Conservation (phyloP, 2,113 vertebrate genomes). For the Sinocyclocheilus maitianheensis region DNA sequence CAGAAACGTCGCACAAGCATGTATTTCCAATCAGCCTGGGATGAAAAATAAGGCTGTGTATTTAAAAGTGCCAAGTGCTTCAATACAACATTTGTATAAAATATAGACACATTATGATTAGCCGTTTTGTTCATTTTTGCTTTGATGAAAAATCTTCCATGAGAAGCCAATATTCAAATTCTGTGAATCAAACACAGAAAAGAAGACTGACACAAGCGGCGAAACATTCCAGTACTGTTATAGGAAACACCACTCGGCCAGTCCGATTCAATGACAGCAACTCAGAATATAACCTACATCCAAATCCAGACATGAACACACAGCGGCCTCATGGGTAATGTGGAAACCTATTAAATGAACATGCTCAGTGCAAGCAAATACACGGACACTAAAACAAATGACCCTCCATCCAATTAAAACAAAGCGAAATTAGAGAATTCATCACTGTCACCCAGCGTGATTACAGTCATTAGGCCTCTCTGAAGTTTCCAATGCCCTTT, state of each 20-base stretch:
- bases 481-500: constrained; percentile 63
- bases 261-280: neutral
- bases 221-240: neutral
- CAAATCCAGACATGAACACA: neutral
- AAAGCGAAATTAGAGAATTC: constrained; percentile 80
- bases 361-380: constrained; percentile 35
- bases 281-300: neutral
- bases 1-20: no score
- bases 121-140: neutral
- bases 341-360: constrained; percentile 6
- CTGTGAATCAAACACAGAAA: no score
- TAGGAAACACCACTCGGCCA: neutral
- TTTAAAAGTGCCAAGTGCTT: neutral
- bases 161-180: neutral
- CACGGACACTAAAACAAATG: constrained; percentile 67
- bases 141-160: neutral
- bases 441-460: constrained; percentile 78
- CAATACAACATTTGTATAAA: neutral
- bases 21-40: no score
- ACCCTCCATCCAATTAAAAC: constrained; percentile 81
- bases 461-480: constrained; percentile 74
- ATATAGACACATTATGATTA: no score
- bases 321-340: constrained; percentile 14
- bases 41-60: no score
- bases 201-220: no score